Base-by-base conservation (phyloP, 2,797 vertebrate genomes). In the Sebastes trivittatus region DNA sequence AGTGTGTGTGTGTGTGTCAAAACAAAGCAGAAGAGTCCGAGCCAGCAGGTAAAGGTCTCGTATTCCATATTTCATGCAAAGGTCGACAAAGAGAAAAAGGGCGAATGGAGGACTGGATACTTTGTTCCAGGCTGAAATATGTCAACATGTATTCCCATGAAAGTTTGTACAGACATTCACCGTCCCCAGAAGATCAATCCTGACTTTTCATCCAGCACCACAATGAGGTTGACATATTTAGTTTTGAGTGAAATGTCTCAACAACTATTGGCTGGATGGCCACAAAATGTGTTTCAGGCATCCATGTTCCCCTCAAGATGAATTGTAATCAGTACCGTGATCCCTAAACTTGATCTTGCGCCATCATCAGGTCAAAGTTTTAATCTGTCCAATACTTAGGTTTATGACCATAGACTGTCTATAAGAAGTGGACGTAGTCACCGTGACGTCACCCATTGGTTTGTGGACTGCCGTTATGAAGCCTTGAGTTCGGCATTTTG, bases 11-110 rank as follows among this genome's bases (percentile, higher is more conserved):
- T 46, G 38, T 23, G 1, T 66, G 32, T 71, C 29, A 64, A 66
- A 71, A 65, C 32, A 65, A 30, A 42, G 64, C 22, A 72, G 25
- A 81, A 27, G 46, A 63, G 49, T 82, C 32, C 1, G 3, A 75
- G 55, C 32, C 69, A 70, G 34, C 23, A 64, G 25, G 30, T 32
- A 62, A 52, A 58, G 23, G 59, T 71, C 63, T 77, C 49, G 32
- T 74, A 29, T 67, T 59, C 34, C 7, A 29, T 75, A 59, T 70
- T 75, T 59, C 49, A 70, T 22, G 25, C 73, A 25, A 82, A 62
- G 56, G 46, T 22, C 78, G 65, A 71, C 22, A 59, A 68, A 68
- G 56, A 70, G 7, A 67, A 62, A 67, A 18, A 38, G 52, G 56
- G 2, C 0, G 9, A 63, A 54, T 22, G n/a, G 52, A 54, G 52